phyloP scores from a whole-genome alignment of 2,888 invertebrate species.

The Megastigmus dorsalis region DNA sequence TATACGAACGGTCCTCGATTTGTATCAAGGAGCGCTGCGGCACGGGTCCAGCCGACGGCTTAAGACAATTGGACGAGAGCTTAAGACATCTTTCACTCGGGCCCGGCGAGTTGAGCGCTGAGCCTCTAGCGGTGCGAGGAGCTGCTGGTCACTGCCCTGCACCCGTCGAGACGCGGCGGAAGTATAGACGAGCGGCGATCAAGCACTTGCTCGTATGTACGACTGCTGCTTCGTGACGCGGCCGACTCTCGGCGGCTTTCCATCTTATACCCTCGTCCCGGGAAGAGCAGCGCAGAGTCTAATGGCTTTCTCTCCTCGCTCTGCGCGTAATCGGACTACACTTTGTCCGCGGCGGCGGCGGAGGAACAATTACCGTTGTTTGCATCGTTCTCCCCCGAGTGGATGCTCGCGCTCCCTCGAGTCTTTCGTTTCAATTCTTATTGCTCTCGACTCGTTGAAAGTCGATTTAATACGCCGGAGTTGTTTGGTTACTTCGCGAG shows the following conservation, averaged over 20 bases:
- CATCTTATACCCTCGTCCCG: too few species aligned
- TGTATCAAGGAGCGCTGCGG: constrained; percentile 60
- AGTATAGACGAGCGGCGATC: too few species aligned
- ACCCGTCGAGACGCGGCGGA: too few species aligned
- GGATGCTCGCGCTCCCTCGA: background rate
- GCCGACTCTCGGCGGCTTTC: too few species aligned
- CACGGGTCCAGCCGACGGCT: constrained; percentile 50
- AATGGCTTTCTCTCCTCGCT: constrained; percentile 12
- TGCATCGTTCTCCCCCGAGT: background rate
- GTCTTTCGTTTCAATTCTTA: too few species aligned
- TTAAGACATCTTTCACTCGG: constrained; percentile 12
- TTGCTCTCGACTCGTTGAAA: background rate
- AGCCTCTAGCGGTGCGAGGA: background rate
- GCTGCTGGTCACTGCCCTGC: too few species aligned
- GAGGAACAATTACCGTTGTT: constrained; percentile 2
- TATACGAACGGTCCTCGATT: too few species aligned
- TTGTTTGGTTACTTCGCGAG: too few species aligned
- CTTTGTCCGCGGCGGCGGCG: background rate
- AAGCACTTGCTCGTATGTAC: too few species aligned
- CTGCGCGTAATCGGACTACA: background rate
- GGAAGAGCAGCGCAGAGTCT: too few species aligned
- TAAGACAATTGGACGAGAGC: constrained; percentile 58
- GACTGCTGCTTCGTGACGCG: too few species aligned
- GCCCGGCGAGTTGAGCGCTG: background rate
- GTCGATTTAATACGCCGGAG: too few species aligned